phyloP scores from a whole-genome alignment of 2,888 invertebrate genomes.

The Cyrtodaria siliqua region DNA sequence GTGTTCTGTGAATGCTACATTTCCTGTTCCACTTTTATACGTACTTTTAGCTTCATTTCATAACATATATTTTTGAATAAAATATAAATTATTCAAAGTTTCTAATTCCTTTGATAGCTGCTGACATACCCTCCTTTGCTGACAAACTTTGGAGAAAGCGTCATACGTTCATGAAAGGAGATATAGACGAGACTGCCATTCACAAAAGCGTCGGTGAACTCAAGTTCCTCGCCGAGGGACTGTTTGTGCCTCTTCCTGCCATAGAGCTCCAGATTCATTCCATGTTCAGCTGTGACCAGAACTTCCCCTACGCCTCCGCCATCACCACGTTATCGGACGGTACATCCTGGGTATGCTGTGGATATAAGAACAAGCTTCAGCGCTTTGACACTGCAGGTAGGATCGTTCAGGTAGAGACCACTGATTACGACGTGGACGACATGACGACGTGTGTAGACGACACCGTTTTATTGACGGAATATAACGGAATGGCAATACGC shows the following conservation, averaged over 20 bases:
- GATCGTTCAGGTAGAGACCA: constrained; percentile 46
- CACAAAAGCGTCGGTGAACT: constrained; percentile 48
- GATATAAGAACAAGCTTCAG: constrained; percentile 56
- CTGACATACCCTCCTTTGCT: constrained; percentile 55
- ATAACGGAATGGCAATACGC: constrained; percentile 52
- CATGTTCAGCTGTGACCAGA: constrained; percentile 53
- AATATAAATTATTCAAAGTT: too few species aligned
- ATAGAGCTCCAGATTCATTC: constrained; percentile 59
- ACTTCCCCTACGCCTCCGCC: constrained; percentile 38
- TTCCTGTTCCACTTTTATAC: too few species aligned
- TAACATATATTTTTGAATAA: too few species aligned
- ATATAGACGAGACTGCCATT: constrained; percentile 43
- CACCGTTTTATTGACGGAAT: constrained; percentile 57
- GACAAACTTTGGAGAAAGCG: constrained; percentile 59
- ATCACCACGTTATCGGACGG: constrained; percentile 51
- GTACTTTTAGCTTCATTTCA: too few species aligned
- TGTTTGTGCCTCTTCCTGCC: constrained; percentile 57
- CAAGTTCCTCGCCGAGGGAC: constrained; percentile 54
- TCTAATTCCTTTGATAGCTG: constrained; percentile 43
- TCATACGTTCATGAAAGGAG: constrained; percentile 44
- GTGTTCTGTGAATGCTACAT: too few species aligned
- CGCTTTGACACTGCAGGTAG: constrained; percentile 53
- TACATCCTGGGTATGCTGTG: constrained; percentile 60
- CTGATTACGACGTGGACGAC: constrained; percentile 60
- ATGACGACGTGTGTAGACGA: constrained; percentile 56